Evolutionary conservation across 2,113 vertebrate genomes (phyloP), one percentile per base, ranked within the genome.

Genomic region (Morone saxatilis): DNA sequence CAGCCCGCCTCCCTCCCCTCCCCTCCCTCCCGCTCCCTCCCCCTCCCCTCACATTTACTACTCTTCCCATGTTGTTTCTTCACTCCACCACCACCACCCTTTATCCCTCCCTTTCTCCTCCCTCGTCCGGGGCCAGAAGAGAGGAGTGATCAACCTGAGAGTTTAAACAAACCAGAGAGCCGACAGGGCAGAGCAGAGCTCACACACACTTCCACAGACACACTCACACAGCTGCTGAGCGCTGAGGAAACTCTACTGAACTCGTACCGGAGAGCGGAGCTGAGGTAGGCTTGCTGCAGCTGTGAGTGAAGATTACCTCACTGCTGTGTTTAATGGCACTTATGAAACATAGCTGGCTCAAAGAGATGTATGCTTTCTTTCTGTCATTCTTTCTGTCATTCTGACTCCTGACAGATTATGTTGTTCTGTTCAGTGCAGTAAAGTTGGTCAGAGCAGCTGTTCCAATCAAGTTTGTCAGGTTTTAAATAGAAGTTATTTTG

Each of bases 161-260:
- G 93, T 94, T 94, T 90, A 91, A 94, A 93, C 91, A 91, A 93
- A 92, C 88, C 92, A 87, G 92, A 86, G 57, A 85, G 60, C 76
- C 76, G 78, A 86, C 83, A 76, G 80, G 43, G 71, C 80, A 61
- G 85, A 90, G 77, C 84, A 86, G 80, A 85, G 47, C 89, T 81
- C 43, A 53, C 72, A 62, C 78, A 60, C 77, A 22, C 41, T n/a
- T 54, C 14, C 59, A 12, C 72, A 48, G 61, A 47, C 79, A 60
- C 50, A 31, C 16, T 50, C 80, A 19, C 20, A 80, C 86, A 92
- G 87, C 90, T 89, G 86, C 53, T 56, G 25, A 74, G 68, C 7
- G 40, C 68, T 67, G 81, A 85, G 66, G 78, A 76, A 75, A 75
- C 20, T 82, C 54, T 6, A 43, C 48, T 57, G 81, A 68, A 48